Evolutionary conservation across 2,113 vertebrate genomes (phyloP).

Genomic region (Helogale parvula): DNA sequence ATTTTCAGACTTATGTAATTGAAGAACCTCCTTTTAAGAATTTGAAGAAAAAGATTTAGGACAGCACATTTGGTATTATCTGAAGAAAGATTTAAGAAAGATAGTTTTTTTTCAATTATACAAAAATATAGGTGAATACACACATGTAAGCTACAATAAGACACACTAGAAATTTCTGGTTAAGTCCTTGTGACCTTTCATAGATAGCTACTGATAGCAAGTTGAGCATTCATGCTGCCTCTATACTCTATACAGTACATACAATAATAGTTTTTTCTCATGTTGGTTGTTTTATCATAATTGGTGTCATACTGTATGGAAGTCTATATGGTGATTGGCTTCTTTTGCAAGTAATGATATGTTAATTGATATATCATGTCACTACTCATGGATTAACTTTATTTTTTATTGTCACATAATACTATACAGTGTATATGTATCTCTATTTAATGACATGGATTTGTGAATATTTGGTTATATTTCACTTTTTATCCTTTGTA

Average conservation of each 20-base stretch:
- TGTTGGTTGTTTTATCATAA: constrained; percentile 31
- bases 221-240: not conserved
- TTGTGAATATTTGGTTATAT: not conserved
- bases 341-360: constrained; percentile 21
- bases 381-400: not conserved
- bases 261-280: not conserved
- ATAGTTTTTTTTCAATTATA: not conserved
- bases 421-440: not conserved
- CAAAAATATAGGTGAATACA: not conserved
- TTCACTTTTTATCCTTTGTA: not conserved
- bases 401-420: not conserved
- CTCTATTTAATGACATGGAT: not conserved
- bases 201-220: constrained; percentile 11
- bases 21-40: not conserved
- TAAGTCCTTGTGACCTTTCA: not conserved
- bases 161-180: not conserved
- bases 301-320: not conserved
- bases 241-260: not conserved
- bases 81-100: not conserved
- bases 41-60: not conserved
- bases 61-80: not conserved
- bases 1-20: not conserved
- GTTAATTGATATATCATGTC: not conserved
- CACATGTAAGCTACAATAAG: not conserved
- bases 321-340: not conserved